Base-by-base conservation (phyloP, 2,113 vertebrate genomes). In the Ursus arctos region DNA sequence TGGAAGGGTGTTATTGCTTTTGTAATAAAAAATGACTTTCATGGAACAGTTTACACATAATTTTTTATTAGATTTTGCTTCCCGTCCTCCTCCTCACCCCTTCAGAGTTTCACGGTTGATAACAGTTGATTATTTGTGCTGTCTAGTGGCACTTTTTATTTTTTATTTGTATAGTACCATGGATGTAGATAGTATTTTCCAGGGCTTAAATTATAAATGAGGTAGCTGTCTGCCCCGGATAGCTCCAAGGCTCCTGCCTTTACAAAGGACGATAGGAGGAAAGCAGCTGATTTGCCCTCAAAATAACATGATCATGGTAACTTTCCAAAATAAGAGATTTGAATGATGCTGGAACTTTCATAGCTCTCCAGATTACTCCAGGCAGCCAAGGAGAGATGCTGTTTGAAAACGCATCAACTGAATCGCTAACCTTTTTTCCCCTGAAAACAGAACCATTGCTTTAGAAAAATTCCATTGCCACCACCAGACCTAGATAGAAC, bases 1-100 rank as follows among this genome's bases (percentile, higher is more conserved):
- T 98, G 97, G 97, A 98, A 99, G 99, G 95, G 88, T 98, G 97
- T 98, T 98, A 98, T 98, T 96, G 95, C 90, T 97, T 98, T 98
- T 98, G 84, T 97, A 98, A 98, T 98, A 97, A 98, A 98, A 98
- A 98, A 98, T 97, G 84, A 98, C 96, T 98, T 82, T 69, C 82
- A 95, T 89, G 88, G 94, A 98, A 97, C 49, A 97, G 97, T 98
- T 98, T 98, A 97, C 98, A 98, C 98, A 98, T 97, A 98, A 97
- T 95, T 98, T 96, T 97, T 98, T 98, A 98, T 98, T 88, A 96
- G 59, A 81, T 69, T 69, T 43, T 0, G 51, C 87, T 98, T 98
- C 57, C 74, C 2, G 0, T 86, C 95, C 74, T 95, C 87, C 51
- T 93, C 47, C 47, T 97, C 61, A 94, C 72, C 53, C 55, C 76